Evolutionary conservation across 2,888 invertebrate genomes (phyloP), one percentile per base, ranked within the genome.

Genomic region (Erynnis tages): DNA sequence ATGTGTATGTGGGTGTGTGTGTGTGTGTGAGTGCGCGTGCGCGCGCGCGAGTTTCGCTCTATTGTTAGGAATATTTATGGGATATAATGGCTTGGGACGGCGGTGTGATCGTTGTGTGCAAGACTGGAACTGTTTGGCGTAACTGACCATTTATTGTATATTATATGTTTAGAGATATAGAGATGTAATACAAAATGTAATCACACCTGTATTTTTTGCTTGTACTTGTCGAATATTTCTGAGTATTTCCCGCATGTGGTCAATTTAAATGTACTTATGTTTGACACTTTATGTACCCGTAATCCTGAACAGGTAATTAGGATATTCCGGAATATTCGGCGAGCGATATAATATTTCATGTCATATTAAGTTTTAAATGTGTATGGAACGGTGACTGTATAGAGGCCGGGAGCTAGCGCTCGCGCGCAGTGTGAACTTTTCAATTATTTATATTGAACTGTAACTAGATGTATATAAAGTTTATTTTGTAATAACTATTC

Each of bases 401-500:
- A 35, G 35, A 19, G 4, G 13, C 34, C 34, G 34, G 16, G 34
- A n/a, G 8, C 7, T 8, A 17, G 6, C 44, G 19, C 23, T 30
- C 55, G 49, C 54, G 62, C 63, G 58, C 57, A 55, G 55, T 58
- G 43, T 55, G 49, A 56, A 53, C 48, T 54, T 48, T 61, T 66
- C 62, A 64, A 66, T 73, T 69, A 59, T 60, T 58, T 53, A 60
- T 59, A 63, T 61, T 57, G 55, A 59, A 63, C 54, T 67, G 60
- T 72, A 71, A 62, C 63, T 71, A 71, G 62, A 61, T 75, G 69
- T 69, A 67, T 72, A 71, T 75, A 76, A 65, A 73, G 65, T 69
- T 76, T 79, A 78, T 78, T 76, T 75, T 74, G 72, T 75, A 73
- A 70, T 64, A 55, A 47, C 38, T 17, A 44, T 38, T 29, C 37